Conservation (phyloP, 2,797 vertebrate genomes). For the Neomorphus geoffroyi region DNA sequence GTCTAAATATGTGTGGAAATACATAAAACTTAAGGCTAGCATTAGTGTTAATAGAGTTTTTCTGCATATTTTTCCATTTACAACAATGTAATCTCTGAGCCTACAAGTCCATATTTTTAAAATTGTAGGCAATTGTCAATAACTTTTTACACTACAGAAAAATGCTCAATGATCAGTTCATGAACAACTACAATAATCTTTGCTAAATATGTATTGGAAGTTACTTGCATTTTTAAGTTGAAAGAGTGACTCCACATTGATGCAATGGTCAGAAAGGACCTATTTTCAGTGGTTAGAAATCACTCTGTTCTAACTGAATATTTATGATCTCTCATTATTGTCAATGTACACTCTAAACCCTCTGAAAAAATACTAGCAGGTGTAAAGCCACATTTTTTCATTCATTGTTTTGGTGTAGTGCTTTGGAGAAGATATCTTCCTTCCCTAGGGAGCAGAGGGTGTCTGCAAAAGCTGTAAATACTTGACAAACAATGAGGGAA, state of each 20-base stretch:
- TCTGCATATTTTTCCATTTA: neutral
- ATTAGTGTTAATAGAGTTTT: neutral
- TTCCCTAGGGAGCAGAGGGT: neutral
- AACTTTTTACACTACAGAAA: neutral
- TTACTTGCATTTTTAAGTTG: neutral
- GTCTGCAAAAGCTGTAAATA: conserved; percentile 22
- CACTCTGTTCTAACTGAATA: neutral
- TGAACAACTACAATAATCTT: neutral
- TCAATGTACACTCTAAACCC: neutral
- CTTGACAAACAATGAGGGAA: conserved; percentile 4
- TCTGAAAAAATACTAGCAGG: neutral
- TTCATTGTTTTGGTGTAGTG: neutral
- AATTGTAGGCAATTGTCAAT: neutral
- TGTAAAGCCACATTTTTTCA: neutral
- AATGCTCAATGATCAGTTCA: neutral
- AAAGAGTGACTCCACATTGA: neutral
- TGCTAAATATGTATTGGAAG: neutral
- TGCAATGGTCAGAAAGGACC: neutral
- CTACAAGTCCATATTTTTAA: neutral
- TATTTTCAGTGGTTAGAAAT: neutral
- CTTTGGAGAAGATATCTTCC: neutral
- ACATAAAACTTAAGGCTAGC: neutral
- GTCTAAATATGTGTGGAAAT: neutral
- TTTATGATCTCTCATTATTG: neutral
- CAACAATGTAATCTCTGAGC: neutral